Conservation (phyloP, 2,113 vertebrate genomes). For the Oxygymnocypris stewartii region DNA sequence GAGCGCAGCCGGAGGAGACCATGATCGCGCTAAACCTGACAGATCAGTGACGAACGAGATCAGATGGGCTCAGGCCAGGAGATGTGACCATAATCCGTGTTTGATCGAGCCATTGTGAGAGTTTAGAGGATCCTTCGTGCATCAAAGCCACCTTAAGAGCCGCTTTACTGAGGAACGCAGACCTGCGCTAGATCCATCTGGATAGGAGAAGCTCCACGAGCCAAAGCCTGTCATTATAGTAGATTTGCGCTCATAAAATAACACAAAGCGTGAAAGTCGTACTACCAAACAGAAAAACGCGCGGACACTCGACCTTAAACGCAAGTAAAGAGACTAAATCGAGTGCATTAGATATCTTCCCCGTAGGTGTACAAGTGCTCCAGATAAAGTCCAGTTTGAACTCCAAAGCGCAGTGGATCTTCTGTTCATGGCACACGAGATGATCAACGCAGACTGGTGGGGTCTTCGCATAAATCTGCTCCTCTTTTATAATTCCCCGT, state of each 20-base stretch:
- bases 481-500: conserved; percentile 40
- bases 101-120: conserved; percentile 25
- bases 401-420: conserved; percentile 28
- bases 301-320: neutral
- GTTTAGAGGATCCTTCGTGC: conserved; percentile 19
- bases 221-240: conserved; percentile 16
- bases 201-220: neutral
- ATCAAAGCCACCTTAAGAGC: neutral
- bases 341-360: conserved; percentile 1
- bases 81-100: conserved; percentile 30
- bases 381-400: conserved; percentile 54
- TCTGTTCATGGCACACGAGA: conserved; percentile 43
- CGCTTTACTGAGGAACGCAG: conserved; percentile 8
- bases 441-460: neutral
- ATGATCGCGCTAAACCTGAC: conserved; percentile 79
- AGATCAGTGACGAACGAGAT: conserved; percentile 50
- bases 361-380: conserved; percentile 45
- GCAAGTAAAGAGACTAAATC: neutral
- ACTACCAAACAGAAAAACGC: too few relatives aligned
- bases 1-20: conserved; percentile 80
- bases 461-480: neutral
- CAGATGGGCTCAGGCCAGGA: conserved; percentile 45
- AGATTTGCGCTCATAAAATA: conserved; percentile 1
- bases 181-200: conserved; percentile 15
- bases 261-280: neutral